phyloP scores from a whole-genome alignment of 2,888 invertebrate genomes.

The Xanthorhoe designata region DNA sequence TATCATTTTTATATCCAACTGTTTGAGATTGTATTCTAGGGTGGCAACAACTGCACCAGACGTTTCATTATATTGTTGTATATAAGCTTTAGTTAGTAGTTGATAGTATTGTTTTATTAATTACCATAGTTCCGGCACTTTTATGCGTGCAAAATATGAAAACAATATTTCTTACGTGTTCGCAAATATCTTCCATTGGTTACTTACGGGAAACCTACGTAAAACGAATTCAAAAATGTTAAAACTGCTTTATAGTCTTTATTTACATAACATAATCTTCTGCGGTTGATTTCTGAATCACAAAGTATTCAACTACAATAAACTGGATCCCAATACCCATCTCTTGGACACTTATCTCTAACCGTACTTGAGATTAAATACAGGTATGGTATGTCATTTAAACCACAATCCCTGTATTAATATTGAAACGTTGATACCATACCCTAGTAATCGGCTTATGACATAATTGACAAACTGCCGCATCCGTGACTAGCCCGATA shows the following conservation, averaged over 20 bases:
- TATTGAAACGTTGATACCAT: constrained; percentile 34
- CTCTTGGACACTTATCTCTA: constrained; percentile 17
- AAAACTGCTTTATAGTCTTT: neutral
- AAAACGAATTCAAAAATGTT: neutral
- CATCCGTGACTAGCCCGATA: constrained; percentile 26
- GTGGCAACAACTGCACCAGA: no score
- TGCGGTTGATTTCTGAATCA: constrained; percentile 11
- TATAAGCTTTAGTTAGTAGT: no score
- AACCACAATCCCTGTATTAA: constrained; percentile 34
- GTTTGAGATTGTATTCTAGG: no score
- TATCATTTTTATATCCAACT: no score
- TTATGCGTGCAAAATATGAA: no score
- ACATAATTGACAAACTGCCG: constrained; percentile 37
- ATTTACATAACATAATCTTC: neutral
- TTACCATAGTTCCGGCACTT: no score
- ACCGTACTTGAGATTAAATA: constrained; percentile 24
- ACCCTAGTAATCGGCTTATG: constrained; percentile 33
- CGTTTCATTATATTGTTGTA: no score
- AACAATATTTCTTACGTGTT: no score
- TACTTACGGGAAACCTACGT: neutral
- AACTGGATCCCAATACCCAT: constrained; percentile 13
- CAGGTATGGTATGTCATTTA: constrained; percentile 26
- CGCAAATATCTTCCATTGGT: no score
- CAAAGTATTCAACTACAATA: constrained; percentile 1
- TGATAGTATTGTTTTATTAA: no score